Evolutionary conservation across 2,113 vertebrate genomes (phyloP), one percentile per base, ranked within the genome.

Genomic region (Tenrec ecaudatus): DNA sequence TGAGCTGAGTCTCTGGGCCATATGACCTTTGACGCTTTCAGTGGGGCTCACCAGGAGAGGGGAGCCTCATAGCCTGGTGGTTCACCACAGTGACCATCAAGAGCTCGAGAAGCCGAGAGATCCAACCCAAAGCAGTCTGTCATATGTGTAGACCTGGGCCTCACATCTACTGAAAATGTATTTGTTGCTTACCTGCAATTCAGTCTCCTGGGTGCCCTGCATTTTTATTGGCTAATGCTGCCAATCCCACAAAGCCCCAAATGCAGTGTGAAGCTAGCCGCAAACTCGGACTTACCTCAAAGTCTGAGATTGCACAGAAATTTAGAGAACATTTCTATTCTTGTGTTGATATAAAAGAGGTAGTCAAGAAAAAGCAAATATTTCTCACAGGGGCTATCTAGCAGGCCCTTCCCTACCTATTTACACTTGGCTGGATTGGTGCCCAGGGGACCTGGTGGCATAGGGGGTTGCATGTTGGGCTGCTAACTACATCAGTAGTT

Each of bases 291-390:
- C 38, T 85, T 85, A 91, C 71, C 82, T 40, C 31, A 38, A 79
- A 92, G 81, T 77, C 68, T 89, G 38, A 47, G n/a, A 71, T 10
- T 87, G 31, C 66, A 71, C n/a, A 31, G n/a, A 47, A 23, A 86
- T 6, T 86, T 66, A 31, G 86, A 81, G 43, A n/a, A 11, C 40
- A n/a, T 91, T 85, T 85, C 68, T 91, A 62, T 68, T 17, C 38
- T 76, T 85, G 58, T 77, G 76, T 91, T 86, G 89, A n/a, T 62
- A 33, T 81, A 68, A 93, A 91, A 91, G 23, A 69, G 81, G 36
- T 60, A 81, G 60, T 62, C 16, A 62, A 62, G 60, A 81, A 73
- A 89, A 76, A 84, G 31, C 82, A 76, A 77, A 33, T 4, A 38
- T 85, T 69, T 16, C 75, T 43, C 22, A 5, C 38, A 5, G 38